A percentile compares a stretch with the other conserved stretches of the same genome.
These are phyloP conservation scores for Grammomys surdaster DNA, from an alignment of 2,113 vertebrate species.

Conservation along the genomic window DNA sequence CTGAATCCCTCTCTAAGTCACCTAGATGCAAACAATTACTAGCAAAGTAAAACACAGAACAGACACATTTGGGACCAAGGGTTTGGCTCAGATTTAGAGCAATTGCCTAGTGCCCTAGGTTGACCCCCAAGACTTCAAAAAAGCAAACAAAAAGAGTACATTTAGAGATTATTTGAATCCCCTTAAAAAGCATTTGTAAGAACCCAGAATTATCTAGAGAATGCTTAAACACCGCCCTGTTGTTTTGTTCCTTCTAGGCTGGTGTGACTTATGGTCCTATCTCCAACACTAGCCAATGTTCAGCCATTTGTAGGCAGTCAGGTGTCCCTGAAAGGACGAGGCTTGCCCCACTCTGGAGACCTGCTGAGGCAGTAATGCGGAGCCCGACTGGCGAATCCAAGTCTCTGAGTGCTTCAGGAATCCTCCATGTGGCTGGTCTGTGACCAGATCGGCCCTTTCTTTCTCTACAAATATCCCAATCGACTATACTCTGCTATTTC, in stretches of 20 bases:
- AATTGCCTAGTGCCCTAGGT: too few relatives aligned
- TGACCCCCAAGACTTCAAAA: background rate
- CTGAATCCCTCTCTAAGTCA: background rate
- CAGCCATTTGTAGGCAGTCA: background rate
- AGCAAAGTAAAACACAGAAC: constrained; percentile 43
- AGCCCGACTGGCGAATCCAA: background rate
- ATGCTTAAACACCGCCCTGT: background rate
- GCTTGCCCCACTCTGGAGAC: background rate
- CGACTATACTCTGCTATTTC: background rate
- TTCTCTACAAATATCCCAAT: background rate
- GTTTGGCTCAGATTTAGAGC: background rate
- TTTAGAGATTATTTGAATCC: background rate
- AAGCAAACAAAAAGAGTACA: background rate
- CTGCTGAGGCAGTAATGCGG: background rate
- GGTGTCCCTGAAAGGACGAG: background rate
- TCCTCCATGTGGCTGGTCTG: background rate
- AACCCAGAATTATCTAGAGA: background rate
- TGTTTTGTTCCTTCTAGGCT: background rate
- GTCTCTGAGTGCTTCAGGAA: background rate
- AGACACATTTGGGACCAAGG: background rate
- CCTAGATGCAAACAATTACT: background rate
- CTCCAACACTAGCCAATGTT: background rate
- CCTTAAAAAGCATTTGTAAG: background rate
- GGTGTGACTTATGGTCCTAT: background rate
- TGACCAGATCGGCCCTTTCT: background rate